Evolutionary conservation across 2,113 vertebrate species (phyloP).

Genomic region (Hyla sarda): DNA sequence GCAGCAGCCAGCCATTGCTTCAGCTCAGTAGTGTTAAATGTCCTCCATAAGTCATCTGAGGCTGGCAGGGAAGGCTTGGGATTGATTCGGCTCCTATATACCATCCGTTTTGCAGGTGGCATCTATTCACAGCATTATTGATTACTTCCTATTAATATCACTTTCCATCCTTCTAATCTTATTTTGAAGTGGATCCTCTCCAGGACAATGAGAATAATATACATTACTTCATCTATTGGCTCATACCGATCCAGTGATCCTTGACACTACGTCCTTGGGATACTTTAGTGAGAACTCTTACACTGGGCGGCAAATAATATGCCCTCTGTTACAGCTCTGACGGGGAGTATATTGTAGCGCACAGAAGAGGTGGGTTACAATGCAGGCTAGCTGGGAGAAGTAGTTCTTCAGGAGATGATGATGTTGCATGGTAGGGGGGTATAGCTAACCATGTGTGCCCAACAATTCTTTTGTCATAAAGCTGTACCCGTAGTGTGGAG

Average conservation of each 20-base stretch:
- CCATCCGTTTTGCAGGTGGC: not conserved
- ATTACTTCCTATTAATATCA: conserved; percentile 26
- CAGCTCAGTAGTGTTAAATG: not conserved
- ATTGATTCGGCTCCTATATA: not conserved
- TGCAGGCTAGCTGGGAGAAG: too few relatives aligned
- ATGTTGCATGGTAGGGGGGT: too few relatives aligned
- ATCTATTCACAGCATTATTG: conserved; percentile 14
- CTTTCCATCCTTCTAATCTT: conserved; percentile 3
- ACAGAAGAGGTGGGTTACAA: too few relatives aligned
- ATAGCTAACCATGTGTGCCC: too few relatives aligned
- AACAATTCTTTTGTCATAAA: too few relatives aligned
- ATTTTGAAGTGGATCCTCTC: conserved; percentile 8
- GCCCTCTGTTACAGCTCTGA: not conserved
- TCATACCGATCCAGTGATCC: not conserved
- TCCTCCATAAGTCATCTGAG: not conserved
- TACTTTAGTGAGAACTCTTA: too few relatives aligned
- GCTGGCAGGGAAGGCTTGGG: too few relatives aligned
- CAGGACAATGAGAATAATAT: not conserved
- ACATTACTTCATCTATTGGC: too few relatives aligned
- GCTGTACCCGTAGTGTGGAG: too few relatives aligned
- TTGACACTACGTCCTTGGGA: not conserved
- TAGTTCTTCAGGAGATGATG: too few relatives aligned
- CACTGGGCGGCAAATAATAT: not conserved
- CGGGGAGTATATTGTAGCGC: not conserved
- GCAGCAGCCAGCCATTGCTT: not conserved